phyloP scores from a whole-genome alignment of 2,888 invertebrate genomes.

The Pollenia labialis region DNA sequence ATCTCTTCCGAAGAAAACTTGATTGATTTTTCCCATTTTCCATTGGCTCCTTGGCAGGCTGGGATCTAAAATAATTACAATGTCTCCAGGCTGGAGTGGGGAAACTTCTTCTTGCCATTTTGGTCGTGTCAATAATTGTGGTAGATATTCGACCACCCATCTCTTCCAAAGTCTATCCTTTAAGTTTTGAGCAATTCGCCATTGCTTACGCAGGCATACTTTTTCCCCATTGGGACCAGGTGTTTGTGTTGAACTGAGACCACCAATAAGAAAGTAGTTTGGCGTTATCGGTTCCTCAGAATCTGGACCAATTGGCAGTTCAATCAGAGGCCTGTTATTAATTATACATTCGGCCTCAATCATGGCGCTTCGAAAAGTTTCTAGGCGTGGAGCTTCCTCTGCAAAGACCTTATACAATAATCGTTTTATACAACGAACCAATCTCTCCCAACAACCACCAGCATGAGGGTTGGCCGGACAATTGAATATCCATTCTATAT shows the following conservation, averaged over 20 bases:
- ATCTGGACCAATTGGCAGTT: constrained; percentile 54
- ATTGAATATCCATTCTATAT: constrained; percentile 51
- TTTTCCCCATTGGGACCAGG: constrained; percentile 32
- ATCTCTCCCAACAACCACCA: no score
- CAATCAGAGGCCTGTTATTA: constrained; percentile 61
- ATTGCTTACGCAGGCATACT: constrained; percentile 47
- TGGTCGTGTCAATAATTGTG: not conserved
- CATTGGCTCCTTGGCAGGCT: constrained; percentile 47
- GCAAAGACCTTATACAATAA: constrained; percentile 42
- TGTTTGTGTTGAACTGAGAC: constrained; percentile 39
- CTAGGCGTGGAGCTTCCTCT: not conserved
- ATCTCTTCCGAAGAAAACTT: constrained; percentile 25
- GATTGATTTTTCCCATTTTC: constrained; percentile 28
- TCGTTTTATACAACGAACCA: constrained; percentile 19
- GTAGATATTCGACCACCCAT: not conserved
- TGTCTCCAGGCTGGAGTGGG: constrained; percentile 36
- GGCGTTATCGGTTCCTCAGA: constrained; percentile 65
- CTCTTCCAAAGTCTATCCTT: not conserved
- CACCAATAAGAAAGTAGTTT: constrained; percentile 44
- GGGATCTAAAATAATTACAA: constrained; percentile 50
- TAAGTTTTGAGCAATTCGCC: constrained; percentile 39
- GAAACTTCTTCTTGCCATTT: constrained; percentile 54
- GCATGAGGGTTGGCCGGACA: not conserved
- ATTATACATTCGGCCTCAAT: constrained; percentile 17
- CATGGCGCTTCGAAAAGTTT: no score